Evolutionary conservation across 1,140 invertebrate genomes (phyloP).

Genomic region (Ostrea edulis): DNA sequence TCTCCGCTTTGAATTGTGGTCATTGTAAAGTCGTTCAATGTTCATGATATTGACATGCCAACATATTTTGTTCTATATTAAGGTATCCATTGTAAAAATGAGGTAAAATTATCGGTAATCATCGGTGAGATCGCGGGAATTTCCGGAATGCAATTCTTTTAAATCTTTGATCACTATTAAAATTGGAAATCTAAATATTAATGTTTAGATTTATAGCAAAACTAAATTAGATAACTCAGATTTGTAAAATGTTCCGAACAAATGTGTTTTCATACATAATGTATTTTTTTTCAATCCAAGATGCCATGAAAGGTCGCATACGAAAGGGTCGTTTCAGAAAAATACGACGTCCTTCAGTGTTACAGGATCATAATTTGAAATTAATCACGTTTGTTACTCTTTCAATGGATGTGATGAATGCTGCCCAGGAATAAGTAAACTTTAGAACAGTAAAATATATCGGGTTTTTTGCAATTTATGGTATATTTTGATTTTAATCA

Average conservation of each 20-base stretch:
- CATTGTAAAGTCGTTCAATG: too few relatives aligned
- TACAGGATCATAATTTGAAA: neutral
- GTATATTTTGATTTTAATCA: neutral
- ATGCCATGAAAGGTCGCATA: neutral
- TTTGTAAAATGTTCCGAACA: neutral
- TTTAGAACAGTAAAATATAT: constrained; percentile 8
- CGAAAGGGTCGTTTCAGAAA: neutral
- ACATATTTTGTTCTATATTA: too few relatives aligned
- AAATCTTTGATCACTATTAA: neutral
- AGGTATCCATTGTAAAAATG: constrained; percentile 9
- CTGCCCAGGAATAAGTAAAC: neutral
- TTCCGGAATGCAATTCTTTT: constrained; percentile 9
- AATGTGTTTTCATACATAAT: neutral
- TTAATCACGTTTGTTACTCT: neutral
- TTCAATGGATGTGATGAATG: neutral
- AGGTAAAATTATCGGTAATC: neutral
- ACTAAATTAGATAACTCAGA: neutral
- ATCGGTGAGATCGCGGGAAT: neutral
- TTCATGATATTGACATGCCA: too few relatives aligned
- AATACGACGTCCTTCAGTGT: neutral
- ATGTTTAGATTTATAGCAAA: neutral
- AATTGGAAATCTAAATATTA: neutral
- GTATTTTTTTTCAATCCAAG: neutral
- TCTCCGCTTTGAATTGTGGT: too few relatives aligned
- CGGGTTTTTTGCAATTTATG: neutral